Conservation (phyloP, 2,888 invertebrate species). For the Spilosoma lubricipeda region DNA sequence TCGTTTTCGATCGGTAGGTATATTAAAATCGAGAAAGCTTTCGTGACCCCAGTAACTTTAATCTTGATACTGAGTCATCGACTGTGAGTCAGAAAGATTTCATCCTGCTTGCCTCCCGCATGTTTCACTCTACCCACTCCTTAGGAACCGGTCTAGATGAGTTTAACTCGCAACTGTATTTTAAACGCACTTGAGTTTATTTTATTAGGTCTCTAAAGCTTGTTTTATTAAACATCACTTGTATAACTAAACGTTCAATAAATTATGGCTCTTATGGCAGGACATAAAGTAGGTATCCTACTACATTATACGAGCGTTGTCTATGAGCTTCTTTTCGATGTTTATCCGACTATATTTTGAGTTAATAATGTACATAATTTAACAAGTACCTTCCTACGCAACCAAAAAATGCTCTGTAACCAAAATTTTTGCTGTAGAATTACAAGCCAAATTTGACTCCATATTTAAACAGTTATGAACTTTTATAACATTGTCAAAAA, state of each 20-base stretch:
- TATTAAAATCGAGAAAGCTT: conserved; percentile 48
- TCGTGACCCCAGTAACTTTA: conserved; percentile 68
- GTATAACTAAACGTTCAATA: conserved; percentile 18
- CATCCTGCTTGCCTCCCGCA: conserved; percentile 61
- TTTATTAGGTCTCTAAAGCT: conserved; percentile 29
- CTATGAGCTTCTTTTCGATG: background rate
- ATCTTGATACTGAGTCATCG: conserved; percentile 73
- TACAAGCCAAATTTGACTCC: no score
- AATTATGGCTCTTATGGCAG: background rate
- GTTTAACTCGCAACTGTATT: conserved; percentile 50
- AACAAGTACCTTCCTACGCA: background rate
- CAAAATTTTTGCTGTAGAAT: background rate
- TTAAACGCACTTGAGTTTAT: conserved; percentile 15
- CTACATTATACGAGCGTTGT: background rate
- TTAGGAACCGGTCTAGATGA: conserved; percentile 59
- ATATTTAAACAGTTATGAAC: background rate
- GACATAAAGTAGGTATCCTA: background rate
- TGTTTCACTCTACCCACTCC: conserved; percentile 49
- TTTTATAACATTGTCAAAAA: background rate
- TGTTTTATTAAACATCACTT: conserved; percentile 35
- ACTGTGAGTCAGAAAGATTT: conserved; percentile 72
- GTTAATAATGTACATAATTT: background rate
- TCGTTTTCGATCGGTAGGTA: conserved; percentile 34
- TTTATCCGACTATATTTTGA: background rate
- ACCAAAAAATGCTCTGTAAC: background rate